Conservation (phyloP, 2,113 vertebrate genomes). For the Actenoides lindsayi region DNA sequence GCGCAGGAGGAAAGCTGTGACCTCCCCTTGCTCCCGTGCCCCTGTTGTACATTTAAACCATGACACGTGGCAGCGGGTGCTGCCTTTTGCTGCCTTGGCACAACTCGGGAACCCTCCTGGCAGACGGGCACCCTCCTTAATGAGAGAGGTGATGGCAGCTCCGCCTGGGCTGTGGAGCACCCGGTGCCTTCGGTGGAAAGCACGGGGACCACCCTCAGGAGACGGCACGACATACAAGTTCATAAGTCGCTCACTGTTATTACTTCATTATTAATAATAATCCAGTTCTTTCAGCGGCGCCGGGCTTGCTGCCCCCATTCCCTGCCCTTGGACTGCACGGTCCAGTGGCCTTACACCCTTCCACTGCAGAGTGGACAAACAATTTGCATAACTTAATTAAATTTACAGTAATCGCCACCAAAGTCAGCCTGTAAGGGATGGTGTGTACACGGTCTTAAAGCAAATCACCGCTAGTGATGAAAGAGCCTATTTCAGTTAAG, state of each 20-base stretch:
- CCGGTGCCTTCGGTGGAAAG: rapidly evolving
- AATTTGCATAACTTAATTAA: constrained; percentile 73
- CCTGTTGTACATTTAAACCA: neutral
- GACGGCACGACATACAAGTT: rapidly evolving
- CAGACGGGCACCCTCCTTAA: neutral
- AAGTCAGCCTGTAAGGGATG: constrained; percentile 52
- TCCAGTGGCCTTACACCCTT: neutral
- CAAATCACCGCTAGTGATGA: constrained; percentile 72
- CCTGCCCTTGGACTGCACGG: neutral
- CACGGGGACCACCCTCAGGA: neutral
- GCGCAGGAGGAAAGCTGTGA: neutral
- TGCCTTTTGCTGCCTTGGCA: neutral
- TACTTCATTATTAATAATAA: neutral
- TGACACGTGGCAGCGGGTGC: rapidly evolving
- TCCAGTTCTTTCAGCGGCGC: neutral
- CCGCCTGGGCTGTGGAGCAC: rapidly evolving
- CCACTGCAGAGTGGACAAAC: constrained; percentile 19
- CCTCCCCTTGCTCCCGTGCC: neutral
- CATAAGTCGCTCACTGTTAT: rapidly evolving
- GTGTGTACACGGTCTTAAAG: constrained; percentile 62
- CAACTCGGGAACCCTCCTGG: neutral
- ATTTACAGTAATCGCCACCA: constrained; percentile 26
- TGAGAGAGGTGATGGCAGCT: neutral
- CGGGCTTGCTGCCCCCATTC: neutral
- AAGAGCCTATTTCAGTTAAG: constrained; percentile 78